phyloP scores from a whole-genome alignment of 2,113 vertebrate species.

The Odocoileus hemionus region DNA sequence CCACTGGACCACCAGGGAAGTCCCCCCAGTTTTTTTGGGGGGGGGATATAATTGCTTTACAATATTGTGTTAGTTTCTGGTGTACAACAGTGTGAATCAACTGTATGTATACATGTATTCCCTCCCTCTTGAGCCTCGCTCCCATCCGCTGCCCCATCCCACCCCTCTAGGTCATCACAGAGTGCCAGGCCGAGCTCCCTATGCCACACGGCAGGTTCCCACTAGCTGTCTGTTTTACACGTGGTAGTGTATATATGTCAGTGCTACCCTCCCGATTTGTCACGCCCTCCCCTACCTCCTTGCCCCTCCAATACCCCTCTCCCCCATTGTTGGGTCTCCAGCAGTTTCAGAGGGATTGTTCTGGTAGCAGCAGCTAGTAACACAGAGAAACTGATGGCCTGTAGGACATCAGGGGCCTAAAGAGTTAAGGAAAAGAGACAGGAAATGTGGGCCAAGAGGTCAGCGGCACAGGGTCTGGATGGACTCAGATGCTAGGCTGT shows the following conservation, averaged over 20 bases:
- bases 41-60: neutral
- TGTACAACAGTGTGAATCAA: neutral
- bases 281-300: neutral
- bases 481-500: neutral
- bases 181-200: neutral
- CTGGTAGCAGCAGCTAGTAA: neutral
- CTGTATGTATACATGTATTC: neutral
- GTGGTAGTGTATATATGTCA: neutral
- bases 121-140: neutral
- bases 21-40: neutral
- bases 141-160: neutral
- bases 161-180: neutral
- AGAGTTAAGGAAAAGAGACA: neutral
- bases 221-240: neutral
- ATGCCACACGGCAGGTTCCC: too few relatives aligned
- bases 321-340: neutral
- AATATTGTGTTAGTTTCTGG: neutral
- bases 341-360: neutral
- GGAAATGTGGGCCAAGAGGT: neutral
- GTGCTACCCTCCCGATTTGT: neutral
- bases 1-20: neutral
- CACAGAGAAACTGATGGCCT: neutral
- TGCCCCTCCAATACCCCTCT: neutral
- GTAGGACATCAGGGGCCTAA: neutral
- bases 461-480: neutral